Percentiles rank a stretch among this genome's conserved stretches.
Evolutionary conservation across 1,140 invertebrate species (phyloP).

Genomic region (Neodiprion lecontei): DNA sequence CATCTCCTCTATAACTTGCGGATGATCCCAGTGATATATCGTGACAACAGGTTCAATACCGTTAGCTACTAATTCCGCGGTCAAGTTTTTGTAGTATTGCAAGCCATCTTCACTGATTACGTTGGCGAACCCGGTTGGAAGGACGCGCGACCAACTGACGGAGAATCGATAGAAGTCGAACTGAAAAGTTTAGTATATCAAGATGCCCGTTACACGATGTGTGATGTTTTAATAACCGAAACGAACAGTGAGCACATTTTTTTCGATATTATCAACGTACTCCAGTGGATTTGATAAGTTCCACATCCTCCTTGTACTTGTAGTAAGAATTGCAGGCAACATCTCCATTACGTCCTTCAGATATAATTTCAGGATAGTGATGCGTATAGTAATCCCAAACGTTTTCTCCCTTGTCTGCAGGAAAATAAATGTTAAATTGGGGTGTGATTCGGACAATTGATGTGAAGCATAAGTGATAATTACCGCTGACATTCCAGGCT

Average conservation of each 20-base stretch:
- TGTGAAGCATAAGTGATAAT: constrained; percentile 18
- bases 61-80: constrained; percentile 60
- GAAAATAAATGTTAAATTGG: background rate
- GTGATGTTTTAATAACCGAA: too few relatives aligned
- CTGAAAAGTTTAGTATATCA: constrained; percentile 27
- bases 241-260: too few relatives aligned
- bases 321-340: constrained; percentile 68
- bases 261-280: constrained; percentile 16
- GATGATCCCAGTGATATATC: constrained; percentile 53
- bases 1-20: constrained; percentile 67
- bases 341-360: constrained; percentile 63
- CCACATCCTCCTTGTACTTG: constrained; percentile 64
- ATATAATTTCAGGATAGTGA: constrained; percentile 59
- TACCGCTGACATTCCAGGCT: constrained; percentile 36
- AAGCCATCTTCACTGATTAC: background rate
- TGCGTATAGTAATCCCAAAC: constrained; percentile 70
- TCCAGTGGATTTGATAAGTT: constrained; percentile 57
- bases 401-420: constrained; percentile 57
- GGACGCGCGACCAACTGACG: too few relatives aligned
- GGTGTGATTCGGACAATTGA: background rate
- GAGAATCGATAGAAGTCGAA: constrained; percentile 14
- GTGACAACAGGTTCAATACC: constrained; percentile 64
- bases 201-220: too few relatives aligned
- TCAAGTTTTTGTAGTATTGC: constrained; percentile 29
- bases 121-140: constrained; percentile 23